A percentile compares a stretch with the other conserved stretches of the same genome.
phyloP scores from a whole-genome alignment of 1,140 invertebrate genomes.

The Zelostemma sp. region DNA sequence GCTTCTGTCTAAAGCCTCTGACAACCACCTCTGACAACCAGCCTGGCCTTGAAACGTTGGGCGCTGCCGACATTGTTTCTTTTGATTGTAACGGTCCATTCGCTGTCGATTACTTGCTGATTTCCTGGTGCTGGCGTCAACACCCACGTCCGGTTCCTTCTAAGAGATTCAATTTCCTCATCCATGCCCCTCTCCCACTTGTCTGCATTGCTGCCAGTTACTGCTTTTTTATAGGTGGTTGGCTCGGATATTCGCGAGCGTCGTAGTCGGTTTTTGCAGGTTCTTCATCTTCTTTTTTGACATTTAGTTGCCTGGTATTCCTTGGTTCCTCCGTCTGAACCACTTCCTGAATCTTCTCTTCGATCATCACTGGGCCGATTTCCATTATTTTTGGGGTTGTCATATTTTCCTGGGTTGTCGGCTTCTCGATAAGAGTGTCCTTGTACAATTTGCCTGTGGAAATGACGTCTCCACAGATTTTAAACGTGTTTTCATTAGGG shows the following conservation, averaged over 20 bases:
- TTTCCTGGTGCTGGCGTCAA: background rate
- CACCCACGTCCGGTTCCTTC: background rate
- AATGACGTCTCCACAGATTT: constrained; percentile 18
- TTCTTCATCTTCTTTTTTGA: too few relatives aligned
- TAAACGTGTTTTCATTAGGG: constrained; percentile 9
- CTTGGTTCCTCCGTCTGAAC: too few relatives aligned
- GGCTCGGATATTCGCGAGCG: too few relatives aligned
- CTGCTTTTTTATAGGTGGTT: background rate
- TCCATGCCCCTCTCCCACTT: background rate
- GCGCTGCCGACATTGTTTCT: background rate
- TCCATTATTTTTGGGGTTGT: too few relatives aligned
- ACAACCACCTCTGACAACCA: too few relatives aligned
- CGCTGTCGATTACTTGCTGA: background rate
- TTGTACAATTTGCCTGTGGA: constrained; percentile 16
- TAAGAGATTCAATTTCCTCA: constrained; percentile 1
- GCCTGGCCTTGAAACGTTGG: background rate
- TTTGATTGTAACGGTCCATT: background rate
- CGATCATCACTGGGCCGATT: background rate
- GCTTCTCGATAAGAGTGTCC: constrained; percentile 11
- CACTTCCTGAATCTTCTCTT: too few relatives aligned
- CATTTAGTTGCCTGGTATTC: too few relatives aligned
- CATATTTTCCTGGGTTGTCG: background rate
- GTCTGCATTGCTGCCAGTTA: background rate
- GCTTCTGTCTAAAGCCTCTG: background rate
- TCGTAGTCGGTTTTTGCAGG: too few relatives aligned